Percentiles rank a stretch among this genome's conserved stretches.
phyloP scores from a whole-genome alignment of 2,113 vertebrate species.

The Petrocephalus zakoni region DNA sequence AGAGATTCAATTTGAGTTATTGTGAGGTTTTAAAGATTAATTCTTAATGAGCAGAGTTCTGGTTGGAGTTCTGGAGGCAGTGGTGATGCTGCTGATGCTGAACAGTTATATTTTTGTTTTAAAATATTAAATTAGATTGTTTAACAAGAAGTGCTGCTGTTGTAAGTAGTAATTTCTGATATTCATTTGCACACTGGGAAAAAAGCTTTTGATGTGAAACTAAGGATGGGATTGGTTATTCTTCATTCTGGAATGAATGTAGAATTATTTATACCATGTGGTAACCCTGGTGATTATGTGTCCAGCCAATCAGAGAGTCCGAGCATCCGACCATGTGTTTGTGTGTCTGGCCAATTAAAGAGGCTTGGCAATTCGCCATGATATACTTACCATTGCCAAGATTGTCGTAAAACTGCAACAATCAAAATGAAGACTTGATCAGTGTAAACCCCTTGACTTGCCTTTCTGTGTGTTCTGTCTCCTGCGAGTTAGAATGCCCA shows the following conservation, averaged over 20 bases:
- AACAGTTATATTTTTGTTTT: neutral
- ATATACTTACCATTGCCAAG: neutral
- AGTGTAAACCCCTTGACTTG: neutral
- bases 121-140: neutral
- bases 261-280: neutral
- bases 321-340: neutral
- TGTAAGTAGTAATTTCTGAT: slow-evolving; percentile 5
- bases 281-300: neutral
- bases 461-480: neutral
- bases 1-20: neutral
- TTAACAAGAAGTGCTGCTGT: neutral
- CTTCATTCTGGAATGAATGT: neutral
- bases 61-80: neutral
- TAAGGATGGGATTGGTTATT: neutral
- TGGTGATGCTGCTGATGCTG: neutral
- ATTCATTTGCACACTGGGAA: slow-evolving; percentile 10
- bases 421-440: neutral
- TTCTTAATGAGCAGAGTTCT: neutral
- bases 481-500: neutral
- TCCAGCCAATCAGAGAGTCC: slow-evolving; percentile 2
- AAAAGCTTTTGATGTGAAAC: neutral
- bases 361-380: neutral
- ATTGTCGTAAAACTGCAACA: neutral
- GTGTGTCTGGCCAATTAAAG: neutral
- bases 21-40: neutral